These are phyloP conservation scores for Agriopis leucophaearia DNA, from an alignment of 2,888 invertebrate species.

Conservation along the genomic window DNA sequence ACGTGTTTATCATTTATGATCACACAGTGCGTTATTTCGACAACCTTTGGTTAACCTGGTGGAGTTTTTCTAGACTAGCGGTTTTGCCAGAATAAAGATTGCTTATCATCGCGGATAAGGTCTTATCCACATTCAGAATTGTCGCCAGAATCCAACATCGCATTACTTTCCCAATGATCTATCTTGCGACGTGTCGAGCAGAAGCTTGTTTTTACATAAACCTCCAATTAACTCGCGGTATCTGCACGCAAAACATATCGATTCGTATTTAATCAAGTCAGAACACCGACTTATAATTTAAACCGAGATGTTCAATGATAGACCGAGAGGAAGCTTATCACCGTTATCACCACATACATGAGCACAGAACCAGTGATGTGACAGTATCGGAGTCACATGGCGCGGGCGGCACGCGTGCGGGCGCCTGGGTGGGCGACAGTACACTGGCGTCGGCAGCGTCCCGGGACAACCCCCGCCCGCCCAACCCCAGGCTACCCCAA, in stretches of 20 bases:
- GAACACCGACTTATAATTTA: neutral
- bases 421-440: constrained; percentile 78
- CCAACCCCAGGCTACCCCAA: constrained; percentile 57
- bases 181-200: constrained; percentile 6
- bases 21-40: no score
- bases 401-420: constrained; percentile 64
- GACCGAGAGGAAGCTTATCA: constrained; percentile 19
- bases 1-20: no score
- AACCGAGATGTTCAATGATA: neutral
- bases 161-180: neutral
- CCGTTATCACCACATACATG: constrained; percentile 29
- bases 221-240: constrained; percentile 20
- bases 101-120: neutral
- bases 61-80: neutral
- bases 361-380: constrained; percentile 26
- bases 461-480: constrained; percentile 36
- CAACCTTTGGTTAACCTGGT: no score
- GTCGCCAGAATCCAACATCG: constrained; percentile 10
- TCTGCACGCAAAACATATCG: constrained; percentile 25
- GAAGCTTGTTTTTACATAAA: constrained; percentile 25
- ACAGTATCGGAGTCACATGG: constrained; percentile 41
- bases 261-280: neutral
- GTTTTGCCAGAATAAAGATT: neutral
- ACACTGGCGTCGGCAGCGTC: constrained; percentile 69
- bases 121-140: neutral